Evolutionary conservation across 2,113 vertebrate genomes (phyloP).

Genomic region (Danio rerio): GRCz12tu NC_133186.1:38275001-38275500

Average conservation of each 20-base stretch:
- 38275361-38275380: neutral
- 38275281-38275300: neutral
- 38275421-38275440: neutral
- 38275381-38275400: neutral
- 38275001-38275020: conserved; percentile 37
- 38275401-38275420: neutral
- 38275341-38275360: conserved; percentile 43
- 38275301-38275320: conserved; percentile 13
- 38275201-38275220: conserved; percentile 31
- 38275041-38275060: conserved; percentile 59
- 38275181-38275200: conserved; percentile 69
- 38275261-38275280: neutral
- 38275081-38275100: neutral
- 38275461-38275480: neutral
- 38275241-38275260: neutral
- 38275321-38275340: conserved; percentile 7
- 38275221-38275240: neutral
- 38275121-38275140: conserved; percentile 86
- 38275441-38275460: neutral
- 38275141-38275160: conserved; percentile 90
- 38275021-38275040: conserved; percentile 46
- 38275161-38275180: conserved; percentile 79
- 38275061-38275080: conserved; percentile 70
- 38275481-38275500: conserved; percentile 19
- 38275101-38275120: conserved; percentile 83